Base-by-base conservation (phyloP, 1,140 invertebrate genomes). In the Drosophila aff. region DNA sequence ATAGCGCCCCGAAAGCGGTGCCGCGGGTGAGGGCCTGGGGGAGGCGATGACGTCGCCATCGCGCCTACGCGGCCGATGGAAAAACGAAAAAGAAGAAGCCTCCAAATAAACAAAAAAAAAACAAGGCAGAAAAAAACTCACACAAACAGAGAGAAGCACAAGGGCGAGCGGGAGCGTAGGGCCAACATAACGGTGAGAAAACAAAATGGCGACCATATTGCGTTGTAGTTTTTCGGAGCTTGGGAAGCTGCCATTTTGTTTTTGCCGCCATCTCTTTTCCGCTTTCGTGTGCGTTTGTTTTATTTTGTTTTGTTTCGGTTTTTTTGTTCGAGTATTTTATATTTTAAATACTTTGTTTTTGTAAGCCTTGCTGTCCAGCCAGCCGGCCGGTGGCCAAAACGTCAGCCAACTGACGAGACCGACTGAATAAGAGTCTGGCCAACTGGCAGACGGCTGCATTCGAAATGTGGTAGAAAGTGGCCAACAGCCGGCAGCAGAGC, bases 151-250 rank as follows among this genome's bases (percentile, higher is more conserved):
- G n/a, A 65, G 31, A 63, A 71, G 28, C 47, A 28, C 49, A 52
- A 52, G 49, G 49, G 76, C 46, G 79, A 64, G 68, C 81, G 59
- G 63, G 74, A 67, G 68, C 74, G 79, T 82, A 87, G 79, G 64
- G 63, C 79, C 68, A 80, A 74, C 81, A 87, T 83, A 89, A 89
- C 84, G 85, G 73, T 63, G 68, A 66, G 66, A 78, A 62, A 81
- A 81, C 79, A 90, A 90, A 90, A 90, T 90, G 85, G 85, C 85
- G 75, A 80, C 85, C 85, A 90, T 85, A 91, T 79, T 90, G 85
- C 85, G 85, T 85, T 78, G 85, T 81, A 84, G 77, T 90, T 82
- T 73, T 72, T 64, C 62, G 75, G 55, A 77, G 84, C 80, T 83
- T 89, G 72, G 46, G 61, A 71, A 71, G 65, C 84, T 81, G 84